Evolutionary conservation across 2,797 vertebrate species (phyloP), one percentile per base, ranked within the genome.

Genomic region (Diplodus puntazzo): DNA sequence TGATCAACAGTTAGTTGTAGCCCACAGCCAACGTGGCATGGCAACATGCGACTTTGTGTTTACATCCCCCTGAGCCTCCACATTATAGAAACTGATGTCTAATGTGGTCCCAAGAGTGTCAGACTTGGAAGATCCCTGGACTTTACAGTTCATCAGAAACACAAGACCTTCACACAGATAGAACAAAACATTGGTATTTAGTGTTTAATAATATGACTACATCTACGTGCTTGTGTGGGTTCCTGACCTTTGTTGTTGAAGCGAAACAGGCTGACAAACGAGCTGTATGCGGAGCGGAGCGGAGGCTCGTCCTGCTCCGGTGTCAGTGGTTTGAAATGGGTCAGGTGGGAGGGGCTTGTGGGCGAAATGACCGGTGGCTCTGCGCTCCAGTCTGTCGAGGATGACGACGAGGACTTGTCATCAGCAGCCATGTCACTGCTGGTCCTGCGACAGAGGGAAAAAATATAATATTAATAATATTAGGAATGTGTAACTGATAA

Each of bases 251-350:
- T 99, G 90, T 95, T 99, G 86, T 94, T 98, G 93, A 99, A 99
- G 67, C 98, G 96, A 88, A 99, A 99, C 73, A 99, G 96, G 92
- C 96, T 99, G 92, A 99, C 98, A 67, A 99, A 99, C 50, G 98
- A 99, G 89, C 98, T 99, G 94, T 99, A 99, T 0, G 98, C 98
- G 0, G 98, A 99, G 85, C 98, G 98, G 75, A 99, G 97, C 0
- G 98, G 95, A 3, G 98, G 98, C 45, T 99, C 98, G 21, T 99
- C 98, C 92, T 98, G 97, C 89, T 99, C 98, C 0, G 98, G 98
- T 43, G 97, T 99, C 92, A 99, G 92, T 1, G 98, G 98, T 77
- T 99, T 99, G 93, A 99, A 99, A 86, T 99, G 98, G 23, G 98
- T 99, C 79, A 99, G 95, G 84, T 98, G 98, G 82, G 98, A 99